Percentiles rank a stretch among this genome's conserved stretches.
These are phyloP conservation scores for Papilio dardanus DNA, from an alignment of 1,140 invertebrate species.

Conservation along the genomic window DNA sequence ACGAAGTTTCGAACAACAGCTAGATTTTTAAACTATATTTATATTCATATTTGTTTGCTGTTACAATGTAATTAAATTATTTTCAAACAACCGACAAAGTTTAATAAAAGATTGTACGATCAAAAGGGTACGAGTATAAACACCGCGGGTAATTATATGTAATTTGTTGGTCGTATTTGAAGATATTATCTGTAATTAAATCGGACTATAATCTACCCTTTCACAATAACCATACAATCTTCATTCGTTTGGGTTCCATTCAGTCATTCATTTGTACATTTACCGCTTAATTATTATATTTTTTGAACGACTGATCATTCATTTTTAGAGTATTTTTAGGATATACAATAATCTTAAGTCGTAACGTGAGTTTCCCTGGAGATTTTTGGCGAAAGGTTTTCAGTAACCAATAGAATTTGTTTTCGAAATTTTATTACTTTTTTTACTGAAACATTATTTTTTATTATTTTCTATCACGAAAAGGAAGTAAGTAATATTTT, in stretches of 20 bases:
- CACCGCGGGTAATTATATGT: neutral
- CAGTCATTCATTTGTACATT: neutral
- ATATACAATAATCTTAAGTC: neutral
- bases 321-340: neutral
- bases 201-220: neutral
- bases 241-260: neutral
- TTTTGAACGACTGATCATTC: neutral
- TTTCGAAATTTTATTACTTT: neutral
- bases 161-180: neutral
- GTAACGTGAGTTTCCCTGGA: neutral
- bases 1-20: too few relatives aligned
- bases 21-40: too few relatives aligned
- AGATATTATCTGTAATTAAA: conserved; percentile 19
- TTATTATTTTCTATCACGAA: too few relatives aligned
- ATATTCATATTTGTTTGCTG: too few relatives aligned
- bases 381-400: neutral
- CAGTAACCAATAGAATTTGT: neutral
- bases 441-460: too few relatives aligned
- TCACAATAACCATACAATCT: neutral
- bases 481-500: too few relatives aligned
- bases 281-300: neutral
- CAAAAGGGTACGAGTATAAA: neutral
- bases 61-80: neutral
- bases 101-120: neutral
- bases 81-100: neutral